A percentile compares a stretch with the other conserved stretches of the same genome.
phyloP scores from a whole-genome alignment of 2,113 vertebrate species.

The Halcyon malimbica region DNA sequence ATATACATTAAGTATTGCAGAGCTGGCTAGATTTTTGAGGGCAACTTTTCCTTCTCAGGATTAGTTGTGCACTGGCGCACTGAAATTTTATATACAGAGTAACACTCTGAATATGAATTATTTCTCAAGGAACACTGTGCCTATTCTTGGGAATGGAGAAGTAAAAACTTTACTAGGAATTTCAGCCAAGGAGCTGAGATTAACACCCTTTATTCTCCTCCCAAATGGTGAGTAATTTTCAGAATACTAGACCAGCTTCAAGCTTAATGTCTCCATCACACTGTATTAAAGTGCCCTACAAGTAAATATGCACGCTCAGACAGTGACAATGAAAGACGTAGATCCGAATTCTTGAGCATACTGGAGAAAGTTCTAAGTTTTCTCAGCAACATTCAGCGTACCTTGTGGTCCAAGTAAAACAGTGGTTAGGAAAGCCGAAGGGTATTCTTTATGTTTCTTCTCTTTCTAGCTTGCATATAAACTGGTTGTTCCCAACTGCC shows the following conservation, averaged over 20 bases:
- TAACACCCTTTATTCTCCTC: slow-evolving; percentile 43
- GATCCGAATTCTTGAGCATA: neutral
- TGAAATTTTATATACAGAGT: slow-evolving; percentile 46
- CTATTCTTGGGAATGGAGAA: slow-evolving; percentile 33
- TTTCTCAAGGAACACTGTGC: slow-evolving; percentile 26
- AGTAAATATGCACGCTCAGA: slow-evolving; percentile 1
- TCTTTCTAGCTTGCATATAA: neutral
- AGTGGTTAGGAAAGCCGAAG: neutral
- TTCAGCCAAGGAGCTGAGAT: slow-evolving; percentile 39
- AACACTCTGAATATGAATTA: slow-evolving; percentile 22
- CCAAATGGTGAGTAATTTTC: slow-evolving; percentile 59
- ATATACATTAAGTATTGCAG: neutral
- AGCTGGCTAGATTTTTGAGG: slow-evolving; percentile 43
- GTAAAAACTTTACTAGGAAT: slow-evolving; percentile 32
- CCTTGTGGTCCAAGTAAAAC: slow-evolving; percentile 5
- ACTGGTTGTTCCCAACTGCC: slow-evolving; percentile 20
- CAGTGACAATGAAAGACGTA: slow-evolving; percentile 21
- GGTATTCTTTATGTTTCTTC: neutral
- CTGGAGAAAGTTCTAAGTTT: neutral
- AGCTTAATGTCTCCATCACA: slow-evolving; percentile 48
- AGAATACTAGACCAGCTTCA: slow-evolving; percentile 6
- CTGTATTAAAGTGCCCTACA: slow-evolving; percentile 6
- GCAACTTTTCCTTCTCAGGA: slow-evolving; percentile 35
- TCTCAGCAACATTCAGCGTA: neutral
- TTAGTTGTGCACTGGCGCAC: neutral